Evolutionary conservation across 1,140 invertebrate species (phyloP).

Genomic region (Drosophila suzukii): DNA sequence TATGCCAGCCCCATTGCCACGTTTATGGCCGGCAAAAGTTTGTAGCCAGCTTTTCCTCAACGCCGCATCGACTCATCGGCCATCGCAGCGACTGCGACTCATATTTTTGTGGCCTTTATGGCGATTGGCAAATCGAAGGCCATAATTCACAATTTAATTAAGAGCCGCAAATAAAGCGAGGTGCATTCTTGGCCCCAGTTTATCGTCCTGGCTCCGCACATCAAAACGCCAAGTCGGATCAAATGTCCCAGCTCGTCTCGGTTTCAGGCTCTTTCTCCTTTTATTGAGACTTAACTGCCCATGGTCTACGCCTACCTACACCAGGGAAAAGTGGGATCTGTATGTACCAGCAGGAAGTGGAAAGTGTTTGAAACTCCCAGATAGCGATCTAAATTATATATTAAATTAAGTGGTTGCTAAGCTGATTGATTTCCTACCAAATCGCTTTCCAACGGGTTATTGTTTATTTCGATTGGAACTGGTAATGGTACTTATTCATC

Average conservation of each 20-base stretch:
- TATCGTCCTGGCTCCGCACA: slow-evolving; percentile 33
- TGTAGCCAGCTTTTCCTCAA: slow-evolving; percentile 37
- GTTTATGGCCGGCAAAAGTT: slow-evolving; percentile 62
- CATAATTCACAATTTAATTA: slow-evolving; percentile 84
- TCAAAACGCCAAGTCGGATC: slow-evolving; percentile 28
- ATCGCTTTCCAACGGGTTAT: neutral
- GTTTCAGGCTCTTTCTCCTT: neutral
- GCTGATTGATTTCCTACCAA: neutral
- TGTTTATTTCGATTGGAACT: neutral
- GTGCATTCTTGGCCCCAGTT: slow-evolving; percentile 51
- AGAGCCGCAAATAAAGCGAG: slow-evolving; percentile 67
- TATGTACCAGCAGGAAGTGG: neutral
- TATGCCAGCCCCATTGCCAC: slow-evolving; percentile 64
- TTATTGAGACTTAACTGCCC: neutral
- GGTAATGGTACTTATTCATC: too few species aligned
- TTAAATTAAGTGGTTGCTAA: neutral
- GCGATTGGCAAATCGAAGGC: slow-evolving; percentile 74
- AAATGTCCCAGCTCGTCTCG: slow-evolving; percentile 4
- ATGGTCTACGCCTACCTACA: neutral
- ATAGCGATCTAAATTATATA: neutral
- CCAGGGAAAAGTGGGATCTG: neutral
- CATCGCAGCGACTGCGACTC: slow-evolving; percentile 35
- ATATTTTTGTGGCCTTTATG: slow-evolving; percentile 80
- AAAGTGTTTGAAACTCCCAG: neutral
- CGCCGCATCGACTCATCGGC: slow-evolving; percentile 7